Conservation (phyloP, 2,888 invertebrate species). For the Linnaemya vulpina region DNA sequence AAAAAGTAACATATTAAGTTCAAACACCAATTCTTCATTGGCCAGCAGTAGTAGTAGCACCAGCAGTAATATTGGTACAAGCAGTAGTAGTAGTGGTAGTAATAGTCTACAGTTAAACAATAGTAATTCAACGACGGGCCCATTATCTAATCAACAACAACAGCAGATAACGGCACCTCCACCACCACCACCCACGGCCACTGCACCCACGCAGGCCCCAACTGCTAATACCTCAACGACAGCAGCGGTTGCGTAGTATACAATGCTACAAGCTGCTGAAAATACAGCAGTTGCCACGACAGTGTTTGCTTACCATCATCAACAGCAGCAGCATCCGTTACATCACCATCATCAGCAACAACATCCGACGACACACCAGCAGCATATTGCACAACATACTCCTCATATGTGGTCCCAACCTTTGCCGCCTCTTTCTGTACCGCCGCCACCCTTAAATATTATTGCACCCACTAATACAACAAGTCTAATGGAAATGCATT, state of each 20-base stretch:
- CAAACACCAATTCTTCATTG: slow-evolving; percentile 73
- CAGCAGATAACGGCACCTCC: slow-evolving; percentile 75
- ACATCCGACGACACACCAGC: slow-evolving; percentile 34
- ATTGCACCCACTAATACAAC: slow-evolving; percentile 50
- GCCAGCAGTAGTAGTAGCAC: slow-evolving; percentile 67
- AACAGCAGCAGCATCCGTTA: slow-evolving; percentile 48
- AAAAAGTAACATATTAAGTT: slow-evolving; percentile 71
- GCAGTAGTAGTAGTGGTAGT: slow-evolving; percentile 74
- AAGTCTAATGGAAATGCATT: slow-evolving; percentile 67
- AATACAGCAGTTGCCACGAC: slow-evolving; percentile 72
- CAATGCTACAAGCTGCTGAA: slow-evolving; percentile 78
- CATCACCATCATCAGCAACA: slow-evolving; percentile 36
- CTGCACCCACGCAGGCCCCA: slow-evolving; percentile 73
- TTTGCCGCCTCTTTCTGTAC: slow-evolving; percentile 49
- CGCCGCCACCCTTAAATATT: slow-evolving; percentile 63
- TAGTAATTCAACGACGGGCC: slow-evolving; percentile 62
- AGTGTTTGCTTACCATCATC: slow-evolving; percentile 75
- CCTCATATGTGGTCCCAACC: slow-evolving; percentile 67
- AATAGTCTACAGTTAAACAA: slow-evolving; percentile 71
- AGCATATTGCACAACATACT: slow-evolving; percentile 38
- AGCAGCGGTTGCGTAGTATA: slow-evolving; percentile 83
- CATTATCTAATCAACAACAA: slow-evolving; percentile 58
- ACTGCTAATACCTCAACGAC: slow-evolving; percentile 79
- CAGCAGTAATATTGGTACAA: slow-evolving; percentile 66
- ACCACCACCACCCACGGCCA: slow-evolving; percentile 75